A percentile compares a stretch with the other conserved stretches of the same genome.
phyloP scores from a whole-genome alignment of 2,797 vertebrate genomes.

The Geotrypetes seraphini region DNA sequence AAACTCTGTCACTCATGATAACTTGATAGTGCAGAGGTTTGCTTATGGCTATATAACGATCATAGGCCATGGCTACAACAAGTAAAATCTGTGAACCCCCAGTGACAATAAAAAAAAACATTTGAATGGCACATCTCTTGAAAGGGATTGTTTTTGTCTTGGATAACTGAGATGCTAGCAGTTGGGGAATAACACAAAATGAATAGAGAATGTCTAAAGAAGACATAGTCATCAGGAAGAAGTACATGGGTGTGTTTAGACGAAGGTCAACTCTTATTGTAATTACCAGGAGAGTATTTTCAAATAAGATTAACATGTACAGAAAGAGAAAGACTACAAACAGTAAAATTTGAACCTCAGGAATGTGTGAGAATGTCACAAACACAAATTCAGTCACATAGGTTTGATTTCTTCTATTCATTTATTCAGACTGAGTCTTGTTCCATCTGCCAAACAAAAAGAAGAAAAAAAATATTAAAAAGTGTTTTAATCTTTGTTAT shows the following conservation, averaged over 20 bases:
- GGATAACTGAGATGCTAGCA: slow-evolving; percentile 9
- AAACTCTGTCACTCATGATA: not conserved
- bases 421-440: too few relatives aligned
- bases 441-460: too few relatives aligned
- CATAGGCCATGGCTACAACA: slow-evolving; percentile 11
- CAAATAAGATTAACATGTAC: not conserved
- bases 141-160: slow-evolving; percentile 18
- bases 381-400: not conserved
- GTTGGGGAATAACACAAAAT: slow-evolving; percentile 15
- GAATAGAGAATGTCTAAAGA: slow-evolving; percentile 21
- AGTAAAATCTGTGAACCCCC: slow-evolving; percentile 8
- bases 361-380: not conserved
- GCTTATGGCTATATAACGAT: slow-evolving; percentile 13
- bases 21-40: not conserved
- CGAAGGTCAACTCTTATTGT: not conserved
- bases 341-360: not conserved
- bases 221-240: slow-evolving; percentile 26
- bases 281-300: not conserved
- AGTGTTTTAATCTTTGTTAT: too few relatives aligned
- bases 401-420: not conserved
- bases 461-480: too few relatives aligned
- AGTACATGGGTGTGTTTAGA: slow-evolving; percentile 22
- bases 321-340: not conserved
- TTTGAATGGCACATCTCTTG: not conserved
- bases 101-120: not conserved